These are phyloP conservation scores for Oncorhynchus nerka DNA, from an alignment of 2,113 vertebrate genomes.

Conservation along the genomic window DNA sequence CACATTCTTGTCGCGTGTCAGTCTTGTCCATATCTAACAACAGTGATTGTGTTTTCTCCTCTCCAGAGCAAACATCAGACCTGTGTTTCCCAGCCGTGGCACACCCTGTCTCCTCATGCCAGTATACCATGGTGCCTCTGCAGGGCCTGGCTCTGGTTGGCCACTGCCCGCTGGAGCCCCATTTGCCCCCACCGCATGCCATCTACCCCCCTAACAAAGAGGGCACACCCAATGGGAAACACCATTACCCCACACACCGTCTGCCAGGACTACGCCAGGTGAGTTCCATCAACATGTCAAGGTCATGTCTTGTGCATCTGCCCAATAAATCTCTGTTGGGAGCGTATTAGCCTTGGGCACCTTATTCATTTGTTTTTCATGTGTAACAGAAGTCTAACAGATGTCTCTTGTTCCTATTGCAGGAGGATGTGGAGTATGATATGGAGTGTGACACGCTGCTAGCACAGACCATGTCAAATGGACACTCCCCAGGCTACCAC, in stretches of 20 bases:
- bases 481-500: slow-evolving; percentile 66
- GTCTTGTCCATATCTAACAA: not conserved
- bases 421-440: slow-evolving; percentile 75
- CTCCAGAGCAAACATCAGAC: slow-evolving; percentile 89
- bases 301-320: too few species aligned
- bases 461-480: slow-evolving; percentile 71
- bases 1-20: not conserved
- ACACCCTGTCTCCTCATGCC: slow-evolving; percentile 83
- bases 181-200: slow-evolving; percentile 50
- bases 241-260: slow-evolving; percentile 66
- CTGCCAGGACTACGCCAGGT: slow-evolving; percentile 79
- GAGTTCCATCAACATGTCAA: not conserved
- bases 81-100: slow-evolving; percentile 84
- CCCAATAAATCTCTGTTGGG: too few species aligned
- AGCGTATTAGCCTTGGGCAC: not conserved
- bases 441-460: slow-evolving; percentile 73
- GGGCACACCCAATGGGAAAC: slow-evolving; percentile 69
- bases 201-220: slow-evolving; percentile 59
- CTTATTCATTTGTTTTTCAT: not conserved
- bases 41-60: not conserved
- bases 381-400: not conserved
- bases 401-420: slow-evolving; percentile 9
- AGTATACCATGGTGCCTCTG: slow-evolving; percentile 95
- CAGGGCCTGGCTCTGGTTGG: slow-evolving; percentile 78
- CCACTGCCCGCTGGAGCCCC: slow-evolving; percentile 71